Base-by-base conservation (phyloP, 2,797 vertebrate species). In the Labeo calbasu region DNA sequence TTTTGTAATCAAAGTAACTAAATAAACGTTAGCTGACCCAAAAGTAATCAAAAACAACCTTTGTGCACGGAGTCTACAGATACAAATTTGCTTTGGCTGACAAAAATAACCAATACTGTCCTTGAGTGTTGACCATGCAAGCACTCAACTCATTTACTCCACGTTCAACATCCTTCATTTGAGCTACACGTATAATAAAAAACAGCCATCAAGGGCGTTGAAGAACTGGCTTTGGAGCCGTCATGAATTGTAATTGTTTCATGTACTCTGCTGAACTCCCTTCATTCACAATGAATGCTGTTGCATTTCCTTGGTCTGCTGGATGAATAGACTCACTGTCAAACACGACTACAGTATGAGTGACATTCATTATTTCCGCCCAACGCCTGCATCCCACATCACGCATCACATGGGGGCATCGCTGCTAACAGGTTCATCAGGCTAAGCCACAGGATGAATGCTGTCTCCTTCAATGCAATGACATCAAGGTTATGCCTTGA, bases 391-490 rank as follows among this genome's bases (percentile, higher is more conserved):
- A 40, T 72, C 80, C 28, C 50, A 55, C 66, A 50, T 43, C 50
- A 68, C 9, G 15, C 23, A 11, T 40, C 32, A 75, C 21, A 53
- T 21, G 73, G 55, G 72, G 32, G 28, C 61, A 57, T 77, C 81
- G 32, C 50, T 57, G 50, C 55, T 12, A 69, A 83, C 73, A 48
- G 72, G 81, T 77, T 83, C 50, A 77, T 77, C 81, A 77, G 72
- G 63, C 57, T 57, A 65, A 82, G 21, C 57, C 55, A 82, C 19
- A 73, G 2, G 23, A 51, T 23, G 43, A 82, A 63, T 36, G 10
- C 0, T 0, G n/a, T 63, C 57, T 77, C 40, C 57, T 76, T 59
- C 32, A 17, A 55, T 17, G n/a, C n/a, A 59, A 43, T 10, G 13
- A 46, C n/a, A 77, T 77, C 57, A 73, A 48, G 14, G 28, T 25